phyloP scores from a whole-genome alignment of 2,797 vertebrate species.

The Anguilla pacifica region DNA sequence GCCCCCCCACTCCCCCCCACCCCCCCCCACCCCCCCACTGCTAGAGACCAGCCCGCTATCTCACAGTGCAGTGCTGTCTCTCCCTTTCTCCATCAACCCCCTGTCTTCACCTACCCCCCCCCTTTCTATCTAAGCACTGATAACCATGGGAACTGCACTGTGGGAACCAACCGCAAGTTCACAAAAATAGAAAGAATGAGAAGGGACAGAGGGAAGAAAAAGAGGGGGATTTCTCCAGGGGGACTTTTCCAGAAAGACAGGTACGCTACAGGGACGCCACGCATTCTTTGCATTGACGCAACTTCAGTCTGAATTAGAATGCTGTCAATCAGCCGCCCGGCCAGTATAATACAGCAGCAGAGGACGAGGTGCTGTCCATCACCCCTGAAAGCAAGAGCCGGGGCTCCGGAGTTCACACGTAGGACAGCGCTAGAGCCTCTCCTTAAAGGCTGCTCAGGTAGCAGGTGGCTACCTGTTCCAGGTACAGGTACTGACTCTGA shows the following conservation, averaged over 20 bases:
- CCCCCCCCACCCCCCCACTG: conserved; percentile 44
- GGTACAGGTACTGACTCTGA: neutral
- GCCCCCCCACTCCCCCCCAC: conserved; percentile 43
- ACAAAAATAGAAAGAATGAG: conserved; percentile 79
- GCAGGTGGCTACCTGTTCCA: neutral
- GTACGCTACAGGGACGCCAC: conserved; percentile 62
- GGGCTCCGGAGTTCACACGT: neutral
- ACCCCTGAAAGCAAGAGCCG: neutral
- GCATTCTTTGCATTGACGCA: conserved; percentile 28
- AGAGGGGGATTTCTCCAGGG: conserved; percentile 66
- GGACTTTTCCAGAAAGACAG: conserved; percentile 67
- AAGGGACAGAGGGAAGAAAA: conserved; percentile 58
- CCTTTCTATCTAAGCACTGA: conserved; percentile 74
- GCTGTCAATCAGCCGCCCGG: conserved; percentile 17
- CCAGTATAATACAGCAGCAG: neutral
- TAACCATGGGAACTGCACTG: conserved; percentile 83
- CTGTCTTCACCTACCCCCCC: conserved; percentile 51
- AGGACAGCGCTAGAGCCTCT: neutral
- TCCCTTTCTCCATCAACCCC: conserved; percentile 68
- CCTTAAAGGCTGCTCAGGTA: neutral
- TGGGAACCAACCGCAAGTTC: conserved; percentile 77
- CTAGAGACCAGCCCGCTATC: conserved; percentile 68
- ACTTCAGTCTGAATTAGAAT: conserved; percentile 28
- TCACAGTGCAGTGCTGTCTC: conserved; percentile 74
- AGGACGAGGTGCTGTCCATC: neutral